Evolutionary conservation across 2,797 vertebrate genomes (phyloP).

Genomic region (Pterois miles): DNA sequence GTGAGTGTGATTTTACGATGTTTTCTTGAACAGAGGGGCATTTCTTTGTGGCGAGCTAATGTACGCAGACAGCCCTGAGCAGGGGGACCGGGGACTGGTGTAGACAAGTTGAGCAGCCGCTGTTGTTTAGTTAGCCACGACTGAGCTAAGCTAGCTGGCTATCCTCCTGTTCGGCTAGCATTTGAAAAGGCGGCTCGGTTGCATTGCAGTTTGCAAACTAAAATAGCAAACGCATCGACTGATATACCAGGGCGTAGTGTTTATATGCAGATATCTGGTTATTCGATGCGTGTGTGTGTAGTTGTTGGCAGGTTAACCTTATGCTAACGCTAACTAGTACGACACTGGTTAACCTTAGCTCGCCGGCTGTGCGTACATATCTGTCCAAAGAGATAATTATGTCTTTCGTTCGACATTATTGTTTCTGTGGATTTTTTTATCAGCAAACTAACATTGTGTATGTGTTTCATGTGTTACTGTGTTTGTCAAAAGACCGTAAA

Average conservation of each 20-base stretch:
- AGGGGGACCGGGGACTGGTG: slow-evolving; percentile 43
- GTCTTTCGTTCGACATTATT: accelerated
- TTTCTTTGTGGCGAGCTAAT: slow-evolving; percentile 24
- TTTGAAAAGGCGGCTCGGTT: not conserved
- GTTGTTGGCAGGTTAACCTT: slow-evolving; percentile 43
- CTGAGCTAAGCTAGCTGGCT: slow-evolving; percentile 1
- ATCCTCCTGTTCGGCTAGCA: not conserved
- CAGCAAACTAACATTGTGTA: accelerated
- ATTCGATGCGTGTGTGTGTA: not conserved
- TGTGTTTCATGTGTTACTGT: accelerated
- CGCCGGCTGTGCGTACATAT: slow-evolving; percentile 19
- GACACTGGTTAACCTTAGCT: slow-evolving; percentile 51
- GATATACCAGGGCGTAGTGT: accelerated
- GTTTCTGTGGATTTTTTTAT: accelerated
- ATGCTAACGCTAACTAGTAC: slow-evolving; percentile 29
- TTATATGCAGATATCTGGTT: not conserved
- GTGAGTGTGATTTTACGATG: slow-evolving; percentile 55
- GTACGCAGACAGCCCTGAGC: slow-evolving; percentile 6
- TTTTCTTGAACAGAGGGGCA: not conserved
- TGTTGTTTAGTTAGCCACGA: slow-evolving; percentile 69
- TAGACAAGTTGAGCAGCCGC: slow-evolving; percentile 58
- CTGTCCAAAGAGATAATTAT: not conserved
- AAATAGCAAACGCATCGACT: not conserved
- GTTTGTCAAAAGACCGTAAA: not conserved
- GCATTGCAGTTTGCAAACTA: not conserved